Base-by-base conservation (phyloP, 1,140 invertebrate genomes). In the Heliconius congener region DNA sequence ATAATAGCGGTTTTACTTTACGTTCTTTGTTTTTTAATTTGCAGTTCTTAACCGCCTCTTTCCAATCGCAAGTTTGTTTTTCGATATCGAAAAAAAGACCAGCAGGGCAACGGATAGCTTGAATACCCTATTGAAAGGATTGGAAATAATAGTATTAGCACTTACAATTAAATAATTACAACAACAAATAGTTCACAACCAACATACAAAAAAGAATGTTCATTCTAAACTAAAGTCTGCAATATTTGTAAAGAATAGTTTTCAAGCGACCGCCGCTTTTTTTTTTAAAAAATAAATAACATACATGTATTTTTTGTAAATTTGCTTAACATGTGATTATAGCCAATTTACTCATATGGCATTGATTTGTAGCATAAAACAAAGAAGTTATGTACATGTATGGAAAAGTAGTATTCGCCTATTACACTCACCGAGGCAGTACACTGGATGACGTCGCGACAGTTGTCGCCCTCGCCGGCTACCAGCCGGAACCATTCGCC, bases 1-100 rank as follows among this genome's bases (percentile, higher is more conserved):
- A 97, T 5, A 99, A 95, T 79, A 98, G 95, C 76, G 98, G 98
- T 91, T 98, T 98, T 18, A 97, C 96, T 91, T 98, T 98, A 79
- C 97, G 96, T 88, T 98, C 98, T 91, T 98, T 98, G 93, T 97
- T 98, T 95, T 98, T 99, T 87, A 97, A 93, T 87, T 98, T 98
- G 94, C 98, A 99, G 91, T 99, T 99, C 91, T 98, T 98, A 0
- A 99, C 98, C 3, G 98, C 96, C 81, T 97, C 97, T 91, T 98
- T 99, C 98, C 98, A 99, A 90, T 99, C 98, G 90, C 98, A 99
- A 4, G 98, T 99, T 94, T 99, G 98, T 92, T 99, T 98, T 88
- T 99, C 98, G 86, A 99, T 98, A 90, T 99, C 98, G 94, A 99
- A 99, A 90, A 97, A 98, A 78, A 99, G 95, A 93, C 98, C 98